Conservation (phyloP, 2,113 vertebrate species). For the Triplophysa rosa region DNA sequence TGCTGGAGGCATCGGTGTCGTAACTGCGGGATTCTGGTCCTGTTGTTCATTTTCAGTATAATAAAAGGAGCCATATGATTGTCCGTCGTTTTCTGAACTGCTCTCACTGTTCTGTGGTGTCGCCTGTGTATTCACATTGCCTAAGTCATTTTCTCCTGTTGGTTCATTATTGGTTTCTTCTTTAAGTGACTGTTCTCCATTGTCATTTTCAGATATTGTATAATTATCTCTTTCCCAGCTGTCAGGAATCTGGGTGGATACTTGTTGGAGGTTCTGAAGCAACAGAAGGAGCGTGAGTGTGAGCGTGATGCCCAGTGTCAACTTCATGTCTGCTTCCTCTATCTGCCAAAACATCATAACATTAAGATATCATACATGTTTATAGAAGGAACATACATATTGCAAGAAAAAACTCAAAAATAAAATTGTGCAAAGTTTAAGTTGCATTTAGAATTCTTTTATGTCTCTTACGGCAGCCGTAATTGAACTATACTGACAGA, state of each 20-base stretch:
- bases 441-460: too few species aligned
- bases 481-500: too few species aligned
- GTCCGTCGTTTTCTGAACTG: background rate
- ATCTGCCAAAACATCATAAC: conserved; percentile 41
- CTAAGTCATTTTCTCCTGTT: background rate
- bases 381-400: background rate
- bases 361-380: background rate
- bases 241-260: background rate
- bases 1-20: background rate
- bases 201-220: background rate
- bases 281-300: conserved; percentile 60
- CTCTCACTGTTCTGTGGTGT: background rate
- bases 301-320: conserved; percentile 48
- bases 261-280: conserved; percentile 54
- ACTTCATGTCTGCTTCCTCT: conserved; percentile 58
- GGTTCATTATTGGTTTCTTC: background rate
- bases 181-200: background rate
- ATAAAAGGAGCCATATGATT: background rate
- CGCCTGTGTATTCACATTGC: background rate
- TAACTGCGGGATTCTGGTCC: background rate
- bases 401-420: background rate
- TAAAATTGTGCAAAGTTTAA: background rate
- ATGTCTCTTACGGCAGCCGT: too few species aligned
- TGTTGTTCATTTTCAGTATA: background rate
- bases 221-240: accelerated